Evolutionary conservation across 2,113 vertebrate genomes (phyloP), one percentile per base, ranked within the genome.

Genomic region (Seriola quinqueradiata): DNA sequence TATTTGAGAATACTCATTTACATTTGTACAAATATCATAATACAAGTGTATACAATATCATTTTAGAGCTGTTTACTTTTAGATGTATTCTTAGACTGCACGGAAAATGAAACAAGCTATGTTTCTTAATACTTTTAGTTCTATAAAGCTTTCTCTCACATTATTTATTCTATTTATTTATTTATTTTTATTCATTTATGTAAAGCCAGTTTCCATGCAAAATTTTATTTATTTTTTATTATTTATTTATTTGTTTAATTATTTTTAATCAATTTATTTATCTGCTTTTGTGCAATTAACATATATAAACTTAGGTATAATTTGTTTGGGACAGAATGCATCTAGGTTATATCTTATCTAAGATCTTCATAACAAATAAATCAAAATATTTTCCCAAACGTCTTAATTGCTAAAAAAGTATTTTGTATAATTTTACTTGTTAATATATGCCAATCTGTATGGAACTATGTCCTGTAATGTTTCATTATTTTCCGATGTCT

Each of bases 351-450:
- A 89, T 68, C 70, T 84, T 91, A 91, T 92, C 77, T 89, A 87
- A 89, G 87, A 90, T 89, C 85, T 87, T 93, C 85, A 87, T 90
- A 92, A 93, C 83, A 92, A 94, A 94, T 91, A 88, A 92, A 94
- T 90, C 72, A 81, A 93, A 91, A 94, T 94, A 92, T 94, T 94
- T 95, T 93, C 93, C 91, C 90, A 93, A 89, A 89, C 81, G 75
- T 94, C 75, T 87, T 90, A 92, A 93, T 90, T 92, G 84, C 91
- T 87, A 84, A 94, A 88, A 92, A 90, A 89, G 84, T 92, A 92
- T 94, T 95, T 95, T 94, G 87, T 93, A 94, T 95, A 92, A 94
- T 95, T 95, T 93, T 77, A 93, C 87, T 88, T 94, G 89, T 94
- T 89, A 93, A 90, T 94, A 93, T 93, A 90, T 93, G 85, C 92